Evolutionary conservation across 2,113 vertebrate genomes (phyloP).

Genomic region (Pseudopodoces humilis): DNA sequence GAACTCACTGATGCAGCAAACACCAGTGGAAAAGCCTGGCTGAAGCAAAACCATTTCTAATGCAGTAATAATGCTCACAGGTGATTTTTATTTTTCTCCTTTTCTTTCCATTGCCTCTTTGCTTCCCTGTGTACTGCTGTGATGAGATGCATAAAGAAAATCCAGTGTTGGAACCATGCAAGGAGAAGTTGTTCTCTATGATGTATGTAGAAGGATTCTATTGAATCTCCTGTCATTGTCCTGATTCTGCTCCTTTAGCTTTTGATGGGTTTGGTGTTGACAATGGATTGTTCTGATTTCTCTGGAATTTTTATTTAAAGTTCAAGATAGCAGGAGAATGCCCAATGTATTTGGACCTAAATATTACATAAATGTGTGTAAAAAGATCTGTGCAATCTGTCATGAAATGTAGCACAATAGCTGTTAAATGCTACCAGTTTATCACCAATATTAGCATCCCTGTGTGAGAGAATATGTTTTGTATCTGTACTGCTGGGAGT

Average conservation of each 20-base stretch:
- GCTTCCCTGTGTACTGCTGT: not conserved
- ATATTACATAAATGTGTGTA: not conserved
- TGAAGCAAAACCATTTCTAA: not conserved
- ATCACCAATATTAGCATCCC: not conserved
- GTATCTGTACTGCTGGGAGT: not conserved
- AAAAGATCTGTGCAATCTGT: not conserved
- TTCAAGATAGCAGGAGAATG: not conserved
- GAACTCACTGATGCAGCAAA: not conserved
- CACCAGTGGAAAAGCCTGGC: not conserved
- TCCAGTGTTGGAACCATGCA: not conserved
- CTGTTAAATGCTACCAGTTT: not conserved
- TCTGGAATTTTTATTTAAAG: not conserved
- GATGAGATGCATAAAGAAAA: not conserved
- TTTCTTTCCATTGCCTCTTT: not conserved
- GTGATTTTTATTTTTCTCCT: not conserved
- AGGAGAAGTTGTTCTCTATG: not conserved
- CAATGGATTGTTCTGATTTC: not conserved
- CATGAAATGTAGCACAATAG: not conserved
- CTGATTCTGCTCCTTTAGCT: not conserved
- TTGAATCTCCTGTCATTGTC: not conserved
- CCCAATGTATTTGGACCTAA: not conserved
- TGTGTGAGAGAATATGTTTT: not conserved
- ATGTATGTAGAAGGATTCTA: not conserved
- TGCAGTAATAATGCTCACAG: not conserved
- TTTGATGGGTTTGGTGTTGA: not conserved